Base-by-base conservation (phyloP, 2,888 invertebrate species). In the Erebia epiphron region DNA sequence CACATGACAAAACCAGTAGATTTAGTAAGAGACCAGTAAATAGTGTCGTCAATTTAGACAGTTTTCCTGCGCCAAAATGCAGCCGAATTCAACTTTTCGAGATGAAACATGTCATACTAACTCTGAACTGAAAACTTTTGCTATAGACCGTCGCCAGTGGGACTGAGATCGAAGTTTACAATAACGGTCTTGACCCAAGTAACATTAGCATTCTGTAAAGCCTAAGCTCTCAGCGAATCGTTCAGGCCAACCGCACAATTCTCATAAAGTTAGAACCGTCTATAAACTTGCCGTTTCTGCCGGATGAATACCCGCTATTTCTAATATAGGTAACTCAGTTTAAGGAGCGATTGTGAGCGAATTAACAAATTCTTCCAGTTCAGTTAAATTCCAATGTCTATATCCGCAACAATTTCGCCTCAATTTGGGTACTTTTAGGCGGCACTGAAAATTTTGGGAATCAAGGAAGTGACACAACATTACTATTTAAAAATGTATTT, bases 251-350 rank as follows among this genome's bases (percentile, higher is more conserved):
- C 68, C 64, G 58, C 67, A 68, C 71, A 16, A 71, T 68, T 58
- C 63, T 18, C 71, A 52, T 64, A 46, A 68, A 68, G 58, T 46
- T 63, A 41, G n/a, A 41, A 54, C 49, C 64, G 64, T 64, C 57
- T 52, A 46, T 60, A 64, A 68, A 67, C 57, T 71, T 60, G 54
- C 65, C 60, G 56, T 68, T 70, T 64, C 61, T 61, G 54, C 52
- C 21, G 69, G 69, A 74, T 72, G 73, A 70, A 72, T 73, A 74
- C 64, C 64, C 70, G 76, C 75, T 78, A 78, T 79, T 78, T 64
- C 64, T 75, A 76, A 77, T 78, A 74, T 67, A n/a, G n/a, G n/a
- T n/a, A 73, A 68, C 68, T 57, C n/a, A 16, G 43, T 21, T 75
- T 65, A 65, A n/a, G 69, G 74, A 61, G 5, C 10, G 63, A 73